Evolutionary conservation across 2,113 vertebrate species (phyloP).

Genomic region (Leucopternis melanops): DNA sequence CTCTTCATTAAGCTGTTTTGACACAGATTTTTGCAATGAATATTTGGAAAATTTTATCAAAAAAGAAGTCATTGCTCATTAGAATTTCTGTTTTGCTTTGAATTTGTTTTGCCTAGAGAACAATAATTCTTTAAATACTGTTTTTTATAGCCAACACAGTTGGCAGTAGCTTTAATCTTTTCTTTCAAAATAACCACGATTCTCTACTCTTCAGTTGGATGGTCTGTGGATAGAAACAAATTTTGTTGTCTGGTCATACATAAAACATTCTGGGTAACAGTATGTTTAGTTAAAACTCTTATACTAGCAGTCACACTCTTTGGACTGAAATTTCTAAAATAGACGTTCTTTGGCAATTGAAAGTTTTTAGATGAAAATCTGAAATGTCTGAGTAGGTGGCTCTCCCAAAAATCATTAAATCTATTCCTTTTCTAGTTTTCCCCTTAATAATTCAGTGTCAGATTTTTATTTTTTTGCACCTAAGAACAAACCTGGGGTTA

Average conservation of each 20-base stretch:
- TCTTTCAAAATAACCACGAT: neutral
- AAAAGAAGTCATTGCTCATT: neutral
- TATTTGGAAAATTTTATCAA: neutral
- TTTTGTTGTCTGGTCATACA: conserved; percentile 3
- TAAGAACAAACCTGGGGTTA: neutral
- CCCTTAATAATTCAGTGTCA: neutral
- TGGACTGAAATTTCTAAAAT: neutral
- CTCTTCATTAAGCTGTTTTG: conserved; percentile 3
- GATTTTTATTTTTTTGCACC: neutral
- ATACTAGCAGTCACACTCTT: neutral
- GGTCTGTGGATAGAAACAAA: neutral
- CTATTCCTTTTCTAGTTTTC: neutral
- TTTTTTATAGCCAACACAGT: conserved; percentile 4
- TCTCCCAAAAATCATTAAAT: neutral
- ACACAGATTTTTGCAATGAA: neutral
- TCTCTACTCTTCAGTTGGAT: neutral
- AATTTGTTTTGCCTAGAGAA: conserved; percentile 11
- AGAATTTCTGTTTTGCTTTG: conserved; percentile 2
- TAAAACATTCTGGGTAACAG: neutral
- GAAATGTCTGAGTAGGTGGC: neutral
- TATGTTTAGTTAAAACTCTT: neutral
- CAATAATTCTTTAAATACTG: conserved; percentile 21
- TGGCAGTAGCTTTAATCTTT: conserved; percentile 14
- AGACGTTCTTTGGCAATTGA: neutral
- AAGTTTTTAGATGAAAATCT: neutral